Conservation (phyloP, 2,113 vertebrate genomes). For the Alosa alosa region DNA sequence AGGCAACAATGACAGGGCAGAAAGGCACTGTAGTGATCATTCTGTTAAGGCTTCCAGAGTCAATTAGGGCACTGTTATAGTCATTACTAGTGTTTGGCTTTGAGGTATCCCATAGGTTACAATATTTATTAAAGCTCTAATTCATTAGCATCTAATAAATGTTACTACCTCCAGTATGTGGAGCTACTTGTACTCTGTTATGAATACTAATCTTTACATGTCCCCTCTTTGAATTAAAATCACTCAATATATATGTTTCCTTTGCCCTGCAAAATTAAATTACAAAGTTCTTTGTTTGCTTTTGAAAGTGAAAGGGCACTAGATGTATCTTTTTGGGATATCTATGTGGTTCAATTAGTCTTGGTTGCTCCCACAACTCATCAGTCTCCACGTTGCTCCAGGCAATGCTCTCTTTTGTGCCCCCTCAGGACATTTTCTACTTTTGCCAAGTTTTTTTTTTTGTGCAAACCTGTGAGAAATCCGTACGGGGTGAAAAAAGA, state of each 20-base stretch:
- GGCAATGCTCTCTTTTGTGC: neutral
- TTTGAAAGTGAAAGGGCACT: neutral
- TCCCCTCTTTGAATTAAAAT: neutral
- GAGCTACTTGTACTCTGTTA: neutral
- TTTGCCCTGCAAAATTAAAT: neutral
- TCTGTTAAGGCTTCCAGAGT: neutral
- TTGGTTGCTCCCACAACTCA: neutral
- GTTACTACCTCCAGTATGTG: neutral
- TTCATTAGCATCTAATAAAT: constrained; percentile 3
- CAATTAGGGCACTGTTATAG: neutral
- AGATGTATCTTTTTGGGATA: neutral
- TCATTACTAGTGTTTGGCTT: neutral
- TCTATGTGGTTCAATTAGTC: neutral
- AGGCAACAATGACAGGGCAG: neutral
- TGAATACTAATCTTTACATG: neutral
- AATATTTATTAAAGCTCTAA: neutral
- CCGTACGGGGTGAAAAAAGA: neutral
- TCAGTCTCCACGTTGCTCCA: neutral
- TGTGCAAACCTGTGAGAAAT: neutral
- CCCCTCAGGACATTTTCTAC: neutral
- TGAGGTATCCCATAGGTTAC: neutral
- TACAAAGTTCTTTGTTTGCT: neutral
- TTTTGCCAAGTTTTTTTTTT: neutral
- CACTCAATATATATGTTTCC: neutral
- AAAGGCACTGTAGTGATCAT: neutral